Base-by-base conservation (phyloP, 2,888 invertebrate genomes). In the Acrobeloides nanus region DNA sequence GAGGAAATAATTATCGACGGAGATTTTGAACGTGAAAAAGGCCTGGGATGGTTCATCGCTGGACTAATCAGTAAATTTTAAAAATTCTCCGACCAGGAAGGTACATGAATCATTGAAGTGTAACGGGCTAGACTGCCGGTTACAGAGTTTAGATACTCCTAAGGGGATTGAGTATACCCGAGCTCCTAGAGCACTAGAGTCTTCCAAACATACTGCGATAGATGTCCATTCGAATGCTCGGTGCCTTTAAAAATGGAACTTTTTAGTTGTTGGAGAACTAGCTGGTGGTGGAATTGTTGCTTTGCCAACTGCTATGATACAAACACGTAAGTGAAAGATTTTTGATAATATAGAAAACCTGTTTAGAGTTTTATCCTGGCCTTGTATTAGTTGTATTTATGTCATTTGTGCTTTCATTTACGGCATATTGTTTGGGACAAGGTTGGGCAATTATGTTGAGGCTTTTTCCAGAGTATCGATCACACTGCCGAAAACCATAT, bases 271-370 rank as follows among this genome's bases (percentile, higher is more conserved):
- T 15, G 68, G 67, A 38, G 68, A 68, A 51, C 53, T 68, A 35
- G 68, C 67, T 23, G 68, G 68, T 33, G 66, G 68, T 37, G 68
- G 68, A 21, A 53, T 68, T 17, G 68, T 68, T 23, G 68, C 66
- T 29, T 32, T 67, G 25, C 67, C 67, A 12, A 68, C 67, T 0
- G 66, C 67, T 12, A 60, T 67, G 48, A 67, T 67, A 46, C 67
- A 67, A 51, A 57, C 65, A 10, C 57, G 65, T 64, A 23, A 51
- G 60, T 26, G 26, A 10, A 17, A n/a, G 55, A 51, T 10, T 3
- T n/a, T 32, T 20, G 15, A 38, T 15, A 7, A 10, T 12, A 21
- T 18, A 17, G 29, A 18, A 1, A 37, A 10, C 17, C 10, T 3
- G 37, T 64, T 48, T 53, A 55, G 62, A 54, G 25, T 64, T 67